Evolutionary conservation across 2,888 invertebrate genomes (phyloP).

Genomic region (Archips xylosteana): DNA sequence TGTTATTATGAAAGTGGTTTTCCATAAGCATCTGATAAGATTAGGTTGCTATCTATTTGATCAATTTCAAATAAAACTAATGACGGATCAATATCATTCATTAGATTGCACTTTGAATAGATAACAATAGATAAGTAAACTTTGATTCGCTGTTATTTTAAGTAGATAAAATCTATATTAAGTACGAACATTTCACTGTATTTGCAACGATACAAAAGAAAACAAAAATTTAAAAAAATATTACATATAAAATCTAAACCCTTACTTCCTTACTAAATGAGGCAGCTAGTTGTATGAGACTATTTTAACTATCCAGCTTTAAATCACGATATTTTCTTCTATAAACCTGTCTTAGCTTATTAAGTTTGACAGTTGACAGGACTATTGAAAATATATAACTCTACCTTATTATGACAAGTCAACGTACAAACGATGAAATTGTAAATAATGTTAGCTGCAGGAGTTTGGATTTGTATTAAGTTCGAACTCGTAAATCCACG

Average conservation of each 20-base stretch:
- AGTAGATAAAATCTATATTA: neutral
- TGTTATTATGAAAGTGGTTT: conserved; percentile 6
- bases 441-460: neutral
- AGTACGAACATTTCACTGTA: neutral
- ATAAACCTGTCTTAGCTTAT: neutral
- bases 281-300: no score
- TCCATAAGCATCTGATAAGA: conserved; percentile 32
- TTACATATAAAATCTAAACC: no score
- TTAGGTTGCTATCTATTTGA: conserved; percentile 22
- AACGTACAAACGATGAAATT: conserved; percentile 1
- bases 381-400: neutral
- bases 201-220: no score
- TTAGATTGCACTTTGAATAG: conserved; percentile 23
- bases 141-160: conserved; percentile 7
- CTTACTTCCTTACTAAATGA: no score
- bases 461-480: neutral
- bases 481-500: neutral
- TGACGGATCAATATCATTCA: conserved; percentile 31
- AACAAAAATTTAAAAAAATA: no score
- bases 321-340: neutral
- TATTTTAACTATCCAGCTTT: neutral
- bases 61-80: conserved; percentile 25
- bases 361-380: neutral
- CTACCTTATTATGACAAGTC: conserved; percentile 2
- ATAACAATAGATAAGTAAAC: conserved; percentile 4